Evolutionary conservation across 2,113 vertebrate genomes (phyloP).

Genomic region (Arizona elegans): DNA sequence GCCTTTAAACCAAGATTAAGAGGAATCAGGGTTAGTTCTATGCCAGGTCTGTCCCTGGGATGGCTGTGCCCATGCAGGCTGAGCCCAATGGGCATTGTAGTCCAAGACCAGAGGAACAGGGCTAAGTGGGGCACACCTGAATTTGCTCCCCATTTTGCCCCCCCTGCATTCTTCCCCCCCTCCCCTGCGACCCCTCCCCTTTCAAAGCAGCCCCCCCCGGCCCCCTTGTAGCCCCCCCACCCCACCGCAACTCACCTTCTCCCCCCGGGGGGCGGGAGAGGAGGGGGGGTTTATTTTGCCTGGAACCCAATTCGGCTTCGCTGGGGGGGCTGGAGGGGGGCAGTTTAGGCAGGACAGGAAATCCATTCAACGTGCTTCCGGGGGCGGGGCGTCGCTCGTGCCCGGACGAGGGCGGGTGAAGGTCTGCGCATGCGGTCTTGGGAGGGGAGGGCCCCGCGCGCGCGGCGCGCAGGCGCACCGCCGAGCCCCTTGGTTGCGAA

Average conservation of each 20-base stretch:
- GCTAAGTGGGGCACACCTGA: background rate
- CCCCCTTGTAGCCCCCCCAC: fast-evolving
- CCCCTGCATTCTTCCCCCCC: background rate
- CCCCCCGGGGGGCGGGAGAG: background rate
- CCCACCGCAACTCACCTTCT: background rate
- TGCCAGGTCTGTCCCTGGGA: background rate
- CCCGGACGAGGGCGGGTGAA: background rate
- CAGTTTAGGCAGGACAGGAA: background rate
- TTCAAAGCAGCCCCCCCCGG: background rate
- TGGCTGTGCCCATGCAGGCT: background rate
- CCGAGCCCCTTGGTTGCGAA: background rate
- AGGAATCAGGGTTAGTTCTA: background rate
- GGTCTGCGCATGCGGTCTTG: background rate
- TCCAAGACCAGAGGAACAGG: background rate
- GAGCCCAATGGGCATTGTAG: background rate
- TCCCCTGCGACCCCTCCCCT: background rate
- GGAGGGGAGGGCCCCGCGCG: too few relatives aligned
- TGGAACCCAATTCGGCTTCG: background rate
- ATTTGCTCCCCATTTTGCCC: background rate
- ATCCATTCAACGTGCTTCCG: background rate
- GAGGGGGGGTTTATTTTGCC: background rate
- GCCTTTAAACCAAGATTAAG: background rate
- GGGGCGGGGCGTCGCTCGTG: background rate
- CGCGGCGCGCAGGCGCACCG: too few relatives aligned
- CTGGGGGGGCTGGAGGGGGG: background rate